Conservation (phyloP, 2,888 invertebrate genomes). For the Seira ritae region DNA sequence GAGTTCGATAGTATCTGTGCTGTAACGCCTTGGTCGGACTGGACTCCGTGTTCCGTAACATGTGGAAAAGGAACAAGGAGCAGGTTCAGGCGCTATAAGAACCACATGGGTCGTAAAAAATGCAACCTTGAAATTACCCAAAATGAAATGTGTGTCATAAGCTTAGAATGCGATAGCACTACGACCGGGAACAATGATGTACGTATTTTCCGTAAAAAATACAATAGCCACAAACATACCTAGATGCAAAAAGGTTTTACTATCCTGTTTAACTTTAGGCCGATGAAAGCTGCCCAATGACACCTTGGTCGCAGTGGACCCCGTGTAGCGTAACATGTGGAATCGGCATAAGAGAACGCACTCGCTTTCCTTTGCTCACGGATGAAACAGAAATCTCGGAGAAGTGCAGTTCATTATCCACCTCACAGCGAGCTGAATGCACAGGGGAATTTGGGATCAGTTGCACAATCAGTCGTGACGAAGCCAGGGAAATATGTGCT, state of each 20-base stretch:
- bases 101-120: conserved; percentile 87
- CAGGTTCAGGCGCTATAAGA: conserved; percentile 84
- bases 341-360: conserved; percentile 82
- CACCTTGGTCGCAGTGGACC: conserved; percentile 94
- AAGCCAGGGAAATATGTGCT: conserved; percentile 81
- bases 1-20: conserved; percentile 79
- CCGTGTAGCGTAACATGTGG: conserved; percentile 94
- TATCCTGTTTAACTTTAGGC: conserved; percentile 29
- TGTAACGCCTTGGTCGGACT: conserved; percentile 85
- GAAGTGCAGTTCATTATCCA: conserved; percentile 83
- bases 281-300: conserved; percentile 81
- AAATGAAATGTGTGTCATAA: conserved; percentile 79
- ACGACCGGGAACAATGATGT: not conserved
- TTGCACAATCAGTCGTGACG: conserved; percentile 84
- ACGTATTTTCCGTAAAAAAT: not conserved
- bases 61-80: conserved; percentile 89
- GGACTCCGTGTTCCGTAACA: conserved; percentile 91
- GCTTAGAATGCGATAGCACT: conserved; percentile 34
- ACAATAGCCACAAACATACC: not conserved
- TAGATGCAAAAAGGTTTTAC: not conserved
- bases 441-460: conserved; percentile 78
- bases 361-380: conserved; percentile 84
- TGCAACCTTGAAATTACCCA: conserved; percentile 88
- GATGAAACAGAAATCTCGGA: conserved; percentile 78
- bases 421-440: conserved; percentile 86